A percentile compares a stretch with the other conserved stretches of the same genome.
phyloP scores from a whole-genome alignment of 2,797 vertebrate species.

The Lacerta bilineata region DNA sequence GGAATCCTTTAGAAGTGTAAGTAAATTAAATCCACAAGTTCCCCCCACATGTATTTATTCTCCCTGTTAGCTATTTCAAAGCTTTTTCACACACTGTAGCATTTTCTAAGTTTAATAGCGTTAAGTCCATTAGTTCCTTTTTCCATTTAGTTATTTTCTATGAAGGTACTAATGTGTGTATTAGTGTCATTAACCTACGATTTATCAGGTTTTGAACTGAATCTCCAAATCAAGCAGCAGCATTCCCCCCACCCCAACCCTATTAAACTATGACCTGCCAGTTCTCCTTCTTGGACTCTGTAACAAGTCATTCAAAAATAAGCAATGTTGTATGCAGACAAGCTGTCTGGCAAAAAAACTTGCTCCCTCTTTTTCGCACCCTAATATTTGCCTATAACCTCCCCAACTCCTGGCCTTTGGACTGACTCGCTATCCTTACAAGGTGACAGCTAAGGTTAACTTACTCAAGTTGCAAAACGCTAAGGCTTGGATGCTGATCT shows the following conservation, averaged over 20 bases:
- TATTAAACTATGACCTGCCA: not conserved
- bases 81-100: not conserved
- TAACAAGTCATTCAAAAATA: not conserved
- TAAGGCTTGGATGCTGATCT: not conserved
- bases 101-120: constrained; percentile 32
- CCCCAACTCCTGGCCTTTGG: too few relatives aligned
- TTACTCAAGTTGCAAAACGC: not conserved
- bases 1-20: constrained; percentile 33
- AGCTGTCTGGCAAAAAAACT: too few relatives aligned
- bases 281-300: not conserved
- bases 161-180: not conserved
- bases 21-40: constrained; percentile 19
- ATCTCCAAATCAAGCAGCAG: not conserved
- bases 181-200: not conserved
- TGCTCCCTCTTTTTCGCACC: not conserved
- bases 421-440: not conserved
- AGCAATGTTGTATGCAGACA: not conserved
- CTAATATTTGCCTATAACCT: not conserved
- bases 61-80: constrained; percentile 28
- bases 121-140: constrained; percentile 23
- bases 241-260: too few relatives aligned
- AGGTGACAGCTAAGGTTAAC: not conserved
- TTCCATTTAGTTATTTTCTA: constrained; percentile 10
- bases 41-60: not conserved
- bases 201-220: not conserved